These are phyloP conservation scores for Parnassius orleans DNA, from an alignment of 2,888 invertebrate species.

Conservation along the genomic window DNA sequence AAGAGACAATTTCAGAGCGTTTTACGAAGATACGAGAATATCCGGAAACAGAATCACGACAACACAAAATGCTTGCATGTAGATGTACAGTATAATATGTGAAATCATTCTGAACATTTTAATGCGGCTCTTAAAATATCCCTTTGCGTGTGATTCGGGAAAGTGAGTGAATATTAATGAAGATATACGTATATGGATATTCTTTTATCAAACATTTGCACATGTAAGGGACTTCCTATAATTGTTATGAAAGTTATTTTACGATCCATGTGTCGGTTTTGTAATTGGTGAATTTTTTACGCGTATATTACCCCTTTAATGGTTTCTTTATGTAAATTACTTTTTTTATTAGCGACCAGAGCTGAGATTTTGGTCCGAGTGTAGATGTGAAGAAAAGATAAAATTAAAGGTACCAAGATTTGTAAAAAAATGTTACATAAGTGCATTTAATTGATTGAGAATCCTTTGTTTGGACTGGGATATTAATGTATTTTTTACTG, in stretches of 20 bases:
- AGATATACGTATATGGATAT: slow-evolving; percentile 42
- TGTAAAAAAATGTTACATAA: background rate
- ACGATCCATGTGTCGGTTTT: slow-evolving; percentile 38
- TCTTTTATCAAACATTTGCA: slow-evolving; percentile 50
- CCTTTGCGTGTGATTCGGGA: slow-evolving; percentile 59
- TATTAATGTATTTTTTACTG: too few species aligned
- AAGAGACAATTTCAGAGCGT: slow-evolving; percentile 55
- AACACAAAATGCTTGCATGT: slow-evolving; percentile 16
- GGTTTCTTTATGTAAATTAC: slow-evolving; percentile 55
- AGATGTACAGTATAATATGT: slow-evolving; percentile 12
- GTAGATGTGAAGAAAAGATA: slow-evolving; percentile 1
- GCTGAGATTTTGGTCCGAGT: background rate
- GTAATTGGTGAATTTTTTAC: slow-evolving; percentile 47
- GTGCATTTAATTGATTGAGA: too few species aligned
- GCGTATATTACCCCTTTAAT: slow-evolving; percentile 45
- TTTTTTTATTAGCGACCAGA: slow-evolving; percentile 36
- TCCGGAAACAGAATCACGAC: slow-evolving; percentile 37
- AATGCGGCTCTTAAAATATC: slow-evolving; percentile 35
- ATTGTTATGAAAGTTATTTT: slow-evolving; percentile 56
- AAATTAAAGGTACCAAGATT: background rate
- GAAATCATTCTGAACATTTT: slow-evolving; percentile 20
- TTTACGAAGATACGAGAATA: slow-evolving; percentile 48
- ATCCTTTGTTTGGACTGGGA: too few species aligned
- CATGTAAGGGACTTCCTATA: slow-evolving; percentile 50
- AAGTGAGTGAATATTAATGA: slow-evolving; percentile 71